Percentiles rank a stretch among this genome's conserved stretches.
Evolutionary conservation across 2,113 vertebrate species (phyloP).

Genomic region (Vanacampus margaritifer): DNA sequence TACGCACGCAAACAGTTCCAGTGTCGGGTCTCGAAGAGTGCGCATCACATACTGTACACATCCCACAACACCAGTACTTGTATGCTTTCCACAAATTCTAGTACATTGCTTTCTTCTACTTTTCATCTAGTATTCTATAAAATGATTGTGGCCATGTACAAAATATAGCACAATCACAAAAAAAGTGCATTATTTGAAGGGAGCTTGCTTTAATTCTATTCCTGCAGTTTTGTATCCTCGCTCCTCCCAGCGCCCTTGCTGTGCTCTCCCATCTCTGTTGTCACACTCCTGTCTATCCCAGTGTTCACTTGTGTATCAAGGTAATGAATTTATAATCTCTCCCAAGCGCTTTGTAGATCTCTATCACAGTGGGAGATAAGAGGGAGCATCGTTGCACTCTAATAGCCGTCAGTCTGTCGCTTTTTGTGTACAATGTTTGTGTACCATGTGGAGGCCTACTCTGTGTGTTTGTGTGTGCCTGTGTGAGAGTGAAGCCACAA

Average conservation of each 20-base stretch:
- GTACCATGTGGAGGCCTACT: slow-evolving; percentile 4
- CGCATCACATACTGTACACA: too few species aligned
- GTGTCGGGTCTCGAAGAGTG: too few species aligned
- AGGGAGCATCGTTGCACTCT: slow-evolving; percentile 54
- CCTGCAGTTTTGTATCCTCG: slow-evolving; percentile 18
- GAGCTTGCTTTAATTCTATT: slow-evolving; percentile 10
- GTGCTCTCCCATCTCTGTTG: slow-evolving; percentile 26
- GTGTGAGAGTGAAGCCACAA: background rate
- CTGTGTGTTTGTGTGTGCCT: slow-evolving; percentile 1
- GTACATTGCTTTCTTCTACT: too few species aligned
- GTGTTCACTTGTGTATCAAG: slow-evolving; percentile 60
- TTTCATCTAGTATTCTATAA: background rate
- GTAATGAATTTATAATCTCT: slow-evolving; percentile 77
- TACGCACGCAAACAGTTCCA: too few species aligned
- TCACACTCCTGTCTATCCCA: slow-evolving; percentile 46
- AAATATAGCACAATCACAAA: background rate
- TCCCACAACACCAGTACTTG: too few species aligned
- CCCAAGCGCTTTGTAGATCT: slow-evolving; percentile 71
- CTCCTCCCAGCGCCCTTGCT: slow-evolving; percentile 18
- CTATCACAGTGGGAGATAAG: slow-evolving; percentile 72
- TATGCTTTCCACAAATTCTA: too few species aligned
- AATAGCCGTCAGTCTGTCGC: slow-evolving; percentile 69
- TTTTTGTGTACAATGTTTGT: slow-evolving; percentile 22
- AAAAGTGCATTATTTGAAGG: background rate
- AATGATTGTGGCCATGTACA: background rate